Conservation (phyloP, 37 sponge, comb jelly and placozoan species). For the Amphimedon queenslandica region DNA sequence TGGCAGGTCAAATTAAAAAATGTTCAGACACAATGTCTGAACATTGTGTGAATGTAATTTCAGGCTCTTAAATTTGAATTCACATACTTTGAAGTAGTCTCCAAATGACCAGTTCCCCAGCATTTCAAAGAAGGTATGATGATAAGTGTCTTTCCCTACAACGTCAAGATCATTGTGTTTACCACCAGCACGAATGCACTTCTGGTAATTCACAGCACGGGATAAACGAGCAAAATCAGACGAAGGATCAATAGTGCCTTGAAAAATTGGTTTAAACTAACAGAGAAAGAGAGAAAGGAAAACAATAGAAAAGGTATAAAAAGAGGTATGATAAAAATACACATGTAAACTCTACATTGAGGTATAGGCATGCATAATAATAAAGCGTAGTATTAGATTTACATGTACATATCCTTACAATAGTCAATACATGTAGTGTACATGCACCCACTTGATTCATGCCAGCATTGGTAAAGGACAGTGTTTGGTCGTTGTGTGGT, state of each 20-base stretch:
- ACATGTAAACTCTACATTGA: neutral
- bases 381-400: too few species aligned
- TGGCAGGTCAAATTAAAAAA: too few species aligned
- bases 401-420: neutral
- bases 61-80: too few species aligned
- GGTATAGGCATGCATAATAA: too few species aligned
- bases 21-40: too few species aligned
- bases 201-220: conserved; percentile 95
- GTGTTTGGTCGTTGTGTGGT: conserved; percentile 93
- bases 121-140: conserved; percentile 99
- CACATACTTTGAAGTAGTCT: conserved; percentile 92
- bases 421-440: too few species aligned
- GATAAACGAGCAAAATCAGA: conserved; percentile 85
- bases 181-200: conserved; percentile 98
- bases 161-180: conserved; percentile 99
- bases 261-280: conserved; percentile 92
- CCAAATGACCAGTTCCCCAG: conserved; percentile 99
- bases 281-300: too few species aligned
- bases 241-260: conserved; percentile 92
- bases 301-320: too few species aligned
- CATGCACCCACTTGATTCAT: conserved; percentile 96
- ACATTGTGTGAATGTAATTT: too few species aligned
- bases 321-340: too few species aligned
- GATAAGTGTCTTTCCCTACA: conserved; percentile 99
- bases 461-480: conserved; percentile 98